Evolutionary conservation across 2,797 vertebrate genomes (phyloP).

Genomic region (Coregonus suidteri): DNA sequence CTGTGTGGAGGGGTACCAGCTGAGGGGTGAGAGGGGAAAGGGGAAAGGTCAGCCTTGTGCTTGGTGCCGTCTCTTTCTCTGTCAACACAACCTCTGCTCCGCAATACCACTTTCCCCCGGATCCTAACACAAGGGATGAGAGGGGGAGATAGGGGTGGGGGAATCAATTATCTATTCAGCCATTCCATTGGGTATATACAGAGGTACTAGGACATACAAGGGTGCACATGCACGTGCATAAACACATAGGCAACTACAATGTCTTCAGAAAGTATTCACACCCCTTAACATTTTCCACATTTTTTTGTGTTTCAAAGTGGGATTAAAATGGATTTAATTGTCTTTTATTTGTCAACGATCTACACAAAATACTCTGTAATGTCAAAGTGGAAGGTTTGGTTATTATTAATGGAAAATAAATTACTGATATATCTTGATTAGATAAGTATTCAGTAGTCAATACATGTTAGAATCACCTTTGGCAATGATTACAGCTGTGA

Average conservation of each 20-base stretch:
- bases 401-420: too few relatives aligned
- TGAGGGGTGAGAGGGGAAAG: slow-evolving; percentile 63
- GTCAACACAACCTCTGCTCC: slow-evolving; percentile 72
- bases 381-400: too few relatives aligned
- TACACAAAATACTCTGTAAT: too few relatives aligned
- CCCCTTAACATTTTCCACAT: too few relatives aligned
- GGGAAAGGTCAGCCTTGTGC: slow-evolving; percentile 66
- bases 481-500: too few relatives aligned
- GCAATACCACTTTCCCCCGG: slow-evolving; percentile 55
- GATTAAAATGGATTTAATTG: too few relatives aligned
- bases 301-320: too few relatives aligned
- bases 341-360: too few relatives aligned
- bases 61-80: slow-evolving; percentile 61
- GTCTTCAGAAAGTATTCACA: too few relatives aligned
- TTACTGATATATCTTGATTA: too few relatives aligned
- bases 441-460: too few relatives aligned
- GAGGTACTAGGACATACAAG: background rate
- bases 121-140: slow-evolving; percentile 37
- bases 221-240: background rate
- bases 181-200: slow-evolving; percentile 29
- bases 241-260: background rate
- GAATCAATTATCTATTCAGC: slow-evolving; percentile 57
- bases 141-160: slow-evolving; percentile 31
- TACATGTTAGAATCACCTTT: too few relatives aligned
- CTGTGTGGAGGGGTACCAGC: slow-evolving; percentile 58